Base-by-base conservation (phyloP, 2,888 invertebrate genomes). In the Urechis unicinctus region DNA sequence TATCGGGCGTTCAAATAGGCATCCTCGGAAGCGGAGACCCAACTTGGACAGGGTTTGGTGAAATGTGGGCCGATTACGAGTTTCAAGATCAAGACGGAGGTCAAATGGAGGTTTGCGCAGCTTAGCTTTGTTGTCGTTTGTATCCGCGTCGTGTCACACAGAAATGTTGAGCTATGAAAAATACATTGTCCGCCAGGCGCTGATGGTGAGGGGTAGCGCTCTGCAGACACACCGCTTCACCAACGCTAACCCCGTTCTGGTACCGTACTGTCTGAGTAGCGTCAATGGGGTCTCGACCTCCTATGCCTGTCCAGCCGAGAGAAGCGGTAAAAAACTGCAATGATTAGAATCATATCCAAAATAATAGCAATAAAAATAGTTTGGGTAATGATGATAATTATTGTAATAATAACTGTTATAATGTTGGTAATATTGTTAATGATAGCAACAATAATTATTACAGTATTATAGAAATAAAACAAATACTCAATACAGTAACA, bases 21-120 rank as follows among this genome's bases (percentile, higher is more conserved):
- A 66, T 69, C n/a, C 50, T 51, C 1, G 64, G 67, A 17, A 61
- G 60, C 25, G 59, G 61, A 0, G 68, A 69, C 28, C 68, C 70
- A 3, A 62, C 52, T 25, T 53, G 69, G 58, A 62, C 61, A 17
- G 65, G 64, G n/a, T 68, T 66, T 51, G 68, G 68, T 4, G 70
- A 70, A 25, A 56, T 68, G 26, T 68, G 63, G 56, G 70, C 64
- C 22, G 66, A 66, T 51, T 69, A 68, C 52, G 29, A 59, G 48
- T 70, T 60, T 50, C 48, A 47, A 22, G 65, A 65, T 3, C 59
- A 48, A 3, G 61, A 64, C 9, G 62, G 65, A 21, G 69, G 69
- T 9, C 57, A 58, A 4, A 66, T 70, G 66, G 68, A 68, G 65
- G 69, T 70, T 53, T 47, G 43, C 13, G n/a, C 4, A 13, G 6